Evolutionary conservation across 1,140 invertebrate genomes (phyloP).

Genomic region (Euwallacea fornicatus): DNA sequence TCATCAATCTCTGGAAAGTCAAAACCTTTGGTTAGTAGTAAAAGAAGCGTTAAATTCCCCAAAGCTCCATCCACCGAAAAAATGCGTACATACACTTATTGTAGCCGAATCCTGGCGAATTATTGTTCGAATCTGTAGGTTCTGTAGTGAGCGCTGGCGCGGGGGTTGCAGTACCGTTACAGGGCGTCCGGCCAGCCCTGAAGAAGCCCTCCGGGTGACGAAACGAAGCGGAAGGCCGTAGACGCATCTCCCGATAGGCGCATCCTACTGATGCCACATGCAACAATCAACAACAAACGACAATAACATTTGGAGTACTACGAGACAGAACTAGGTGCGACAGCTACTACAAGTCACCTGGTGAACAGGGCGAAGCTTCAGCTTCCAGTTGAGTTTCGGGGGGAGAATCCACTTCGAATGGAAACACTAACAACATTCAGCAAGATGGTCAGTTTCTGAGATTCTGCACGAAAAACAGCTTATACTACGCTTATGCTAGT

Average conservation of each 20-base stretch:
- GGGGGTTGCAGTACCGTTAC: slow-evolving; percentile 39
- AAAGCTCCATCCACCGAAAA: slow-evolving; percentile 29
- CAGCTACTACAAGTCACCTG: slow-evolving; percentile 48
- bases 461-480: not conserved
- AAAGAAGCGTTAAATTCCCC: slow-evolving; percentile 31
- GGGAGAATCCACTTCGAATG: slow-evolving; percentile 52
- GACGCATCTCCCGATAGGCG: slow-evolving; percentile 50
- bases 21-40: not conserved
- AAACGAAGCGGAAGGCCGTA: slow-evolving; percentile 48
- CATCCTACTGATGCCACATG: slow-evolving; percentile 45
- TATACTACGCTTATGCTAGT: not conserved
- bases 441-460: not conserved
- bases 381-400: slow-evolving; percentile 45
- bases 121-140: slow-evolving; percentile 51
- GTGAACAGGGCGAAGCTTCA: slow-evolving; percentile 48
- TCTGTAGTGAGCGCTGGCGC: slow-evolving; percentile 35
- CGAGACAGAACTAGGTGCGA: slow-evolving; percentile 15
- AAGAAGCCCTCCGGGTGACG: slow-evolving; percentile 40
- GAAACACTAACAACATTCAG: slow-evolving; percentile 45
- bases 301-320: slow-evolving; percentile 30
- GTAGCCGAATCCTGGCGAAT: slow-evolving; percentile 48
- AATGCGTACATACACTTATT: slow-evolving; percentile 52
- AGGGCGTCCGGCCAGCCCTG: slow-evolving; percentile 33
- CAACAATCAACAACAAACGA: slow-evolving; percentile 36
- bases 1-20: not conserved